Evolutionary conservation across 2,797 vertebrate genomes (phyloP).

Genomic region (Lindbergichthys nudifrons): DNA sequence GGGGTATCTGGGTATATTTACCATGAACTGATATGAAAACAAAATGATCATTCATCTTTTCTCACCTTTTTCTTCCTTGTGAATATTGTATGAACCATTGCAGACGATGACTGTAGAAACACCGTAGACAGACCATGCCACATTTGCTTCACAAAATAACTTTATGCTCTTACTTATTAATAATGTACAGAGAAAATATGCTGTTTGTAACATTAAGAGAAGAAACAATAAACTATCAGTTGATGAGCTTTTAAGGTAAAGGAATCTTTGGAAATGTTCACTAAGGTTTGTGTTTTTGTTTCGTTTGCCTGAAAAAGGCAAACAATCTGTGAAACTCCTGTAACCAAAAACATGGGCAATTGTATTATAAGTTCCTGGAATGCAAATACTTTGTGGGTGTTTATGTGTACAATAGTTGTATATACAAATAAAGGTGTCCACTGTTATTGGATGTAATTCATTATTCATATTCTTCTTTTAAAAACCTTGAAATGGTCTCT

Average conservation of each 20-base stretch:
- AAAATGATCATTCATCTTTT: conserved; percentile 41
- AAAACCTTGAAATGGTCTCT: too few species aligned
- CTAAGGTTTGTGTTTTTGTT: conserved; percentile 78
- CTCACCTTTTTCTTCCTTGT: conserved; percentile 56
- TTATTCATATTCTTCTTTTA: neutral
- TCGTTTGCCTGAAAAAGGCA: conserved; percentile 72
- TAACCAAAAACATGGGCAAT: conserved; percentile 80
- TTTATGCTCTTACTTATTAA: conserved; percentile 73
- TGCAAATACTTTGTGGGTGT: conserved; percentile 82
- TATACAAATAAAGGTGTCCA: conserved; percentile 84
- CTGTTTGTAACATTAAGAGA: conserved; percentile 75
- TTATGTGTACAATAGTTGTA: conserved; percentile 84
- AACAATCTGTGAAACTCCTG: conserved; percentile 78
- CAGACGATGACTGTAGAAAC: conserved; percentile 71
- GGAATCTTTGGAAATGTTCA: conserved; percentile 68
- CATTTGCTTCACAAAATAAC: conserved; percentile 64
- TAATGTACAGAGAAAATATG: conserved; percentile 81
- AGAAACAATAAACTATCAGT: conserved; percentile 55
- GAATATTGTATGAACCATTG: conserved; percentile 58
- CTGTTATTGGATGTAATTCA: conserved; percentile 52
- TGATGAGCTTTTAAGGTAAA: conserved; percentile 67
- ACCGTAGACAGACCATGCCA: conserved; percentile 58
- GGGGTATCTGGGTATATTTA: neutral
- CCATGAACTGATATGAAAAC: conserved; percentile 40
- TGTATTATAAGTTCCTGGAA: conserved; percentile 78